phyloP scores from a whole-genome alignment of 2,888 invertebrate genomes.

The Gerosis bhagava region DNA sequence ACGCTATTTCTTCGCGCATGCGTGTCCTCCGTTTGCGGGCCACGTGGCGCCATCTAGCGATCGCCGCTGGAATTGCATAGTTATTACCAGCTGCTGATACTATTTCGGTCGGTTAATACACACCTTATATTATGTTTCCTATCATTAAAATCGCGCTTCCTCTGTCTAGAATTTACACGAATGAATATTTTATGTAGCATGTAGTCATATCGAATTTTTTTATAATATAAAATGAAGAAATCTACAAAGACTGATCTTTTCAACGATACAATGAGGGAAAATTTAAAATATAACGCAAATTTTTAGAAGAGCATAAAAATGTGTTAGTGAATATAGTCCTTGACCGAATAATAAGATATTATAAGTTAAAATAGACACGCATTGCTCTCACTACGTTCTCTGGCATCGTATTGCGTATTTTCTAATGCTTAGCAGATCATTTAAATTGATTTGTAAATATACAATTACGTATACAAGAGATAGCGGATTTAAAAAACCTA shows the following conservation, averaged over 20 bases:
- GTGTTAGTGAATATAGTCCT: slow-evolving; percentile 56
- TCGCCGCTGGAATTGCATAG: slow-evolving; percentile 50
- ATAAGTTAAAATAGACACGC: slow-evolving; percentile 72
- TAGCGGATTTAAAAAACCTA: too few relatives aligned
- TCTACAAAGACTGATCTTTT: too few relatives aligned
- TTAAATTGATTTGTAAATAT: too few relatives aligned
- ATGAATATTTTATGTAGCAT: too few relatives aligned
- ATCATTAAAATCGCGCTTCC: slow-evolving; percentile 33
- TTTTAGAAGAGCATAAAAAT: slow-evolving; percentile 30
- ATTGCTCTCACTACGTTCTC: slow-evolving; percentile 65
- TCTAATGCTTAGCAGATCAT: slow-evolving; percentile 20
- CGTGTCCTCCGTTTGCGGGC: slow-evolving; percentile 43
- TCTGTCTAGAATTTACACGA: slow-evolving; percentile 4
- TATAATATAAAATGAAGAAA: too few relatives aligned
- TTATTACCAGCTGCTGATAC: slow-evolving; percentile 64
- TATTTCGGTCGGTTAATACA: slow-evolving; percentile 61
- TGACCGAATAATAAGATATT: slow-evolving; percentile 77
- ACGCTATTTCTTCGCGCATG: slow-evolving; percentile 75
- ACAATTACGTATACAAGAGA: too few relatives aligned
- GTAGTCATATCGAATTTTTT: too few relatives aligned
- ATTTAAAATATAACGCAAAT: slow-evolving; percentile 27
- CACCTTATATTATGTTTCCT: slow-evolving; percentile 44
- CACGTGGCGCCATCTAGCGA: slow-evolving; percentile 72
- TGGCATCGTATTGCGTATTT: slow-evolving; percentile 58
- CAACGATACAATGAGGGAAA: too few relatives aligned